Conservation (phyloP, 2,888 invertebrate species). For the Gisinianus flammeolus region DNA sequence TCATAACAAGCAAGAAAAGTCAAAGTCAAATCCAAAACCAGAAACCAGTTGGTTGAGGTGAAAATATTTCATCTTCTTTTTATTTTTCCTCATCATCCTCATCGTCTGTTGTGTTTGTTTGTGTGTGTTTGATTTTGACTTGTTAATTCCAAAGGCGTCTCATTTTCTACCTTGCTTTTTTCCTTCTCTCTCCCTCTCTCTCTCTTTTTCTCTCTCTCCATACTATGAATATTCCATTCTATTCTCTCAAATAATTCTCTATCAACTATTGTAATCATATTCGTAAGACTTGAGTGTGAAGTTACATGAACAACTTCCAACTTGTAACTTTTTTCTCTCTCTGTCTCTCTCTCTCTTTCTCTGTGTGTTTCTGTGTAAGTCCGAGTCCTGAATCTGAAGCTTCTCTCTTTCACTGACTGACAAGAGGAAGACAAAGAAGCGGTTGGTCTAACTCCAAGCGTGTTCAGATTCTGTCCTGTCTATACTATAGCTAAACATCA, state of each 20-base stretch:
- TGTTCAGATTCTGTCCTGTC: background rate
- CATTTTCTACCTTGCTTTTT: constrained; percentile 21
- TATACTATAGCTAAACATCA: too few relatives aligned
- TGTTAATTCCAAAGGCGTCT: constrained; percentile 30
- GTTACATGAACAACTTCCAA: constrained; percentile 31
- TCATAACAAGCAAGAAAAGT: constrained; percentile 36
- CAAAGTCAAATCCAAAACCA: too few relatives aligned
- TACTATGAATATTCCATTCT: background rate
- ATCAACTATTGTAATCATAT: constrained; percentile 43
- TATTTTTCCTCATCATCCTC: background rate
- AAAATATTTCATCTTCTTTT: constrained; percentile 49
- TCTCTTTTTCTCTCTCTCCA: background rate
- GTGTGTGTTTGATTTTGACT: background rate
- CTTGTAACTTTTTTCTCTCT: background rate
- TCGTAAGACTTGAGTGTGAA: constrained; percentile 45
- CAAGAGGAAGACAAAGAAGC: background rate
- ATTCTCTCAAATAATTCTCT: constrained; percentile 20
- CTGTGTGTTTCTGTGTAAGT: too few relatives aligned
- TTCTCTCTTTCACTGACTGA: background rate
- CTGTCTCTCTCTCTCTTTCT: too few relatives aligned
- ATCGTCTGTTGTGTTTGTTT: background rate
- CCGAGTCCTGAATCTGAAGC: too few relatives aligned
- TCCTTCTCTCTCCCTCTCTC: background rate
- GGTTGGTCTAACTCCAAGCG: background rate
- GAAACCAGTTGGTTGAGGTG: constrained; percentile 50